Percentiles rank a stretch among this genome's conserved stretches.
Evolutionary conservation across 1,140 invertebrate genomes (phyloP).

Genomic region (Neodiprion lecontei): DNA sequence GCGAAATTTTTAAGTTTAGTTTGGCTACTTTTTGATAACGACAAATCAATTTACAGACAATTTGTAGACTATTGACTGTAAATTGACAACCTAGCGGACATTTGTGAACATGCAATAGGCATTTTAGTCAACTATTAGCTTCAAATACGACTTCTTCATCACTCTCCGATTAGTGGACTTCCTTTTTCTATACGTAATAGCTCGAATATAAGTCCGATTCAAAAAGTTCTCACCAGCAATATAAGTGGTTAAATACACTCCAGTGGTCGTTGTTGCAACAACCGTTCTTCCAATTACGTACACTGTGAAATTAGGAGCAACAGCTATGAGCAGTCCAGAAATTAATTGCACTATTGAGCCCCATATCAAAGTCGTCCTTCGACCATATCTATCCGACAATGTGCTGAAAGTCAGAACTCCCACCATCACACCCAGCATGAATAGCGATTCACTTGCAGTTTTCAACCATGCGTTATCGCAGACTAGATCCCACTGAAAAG

Average conservation of each 20-base stretch:
- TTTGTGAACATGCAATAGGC: not conserved
- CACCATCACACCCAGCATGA: conserved; percentile 83
- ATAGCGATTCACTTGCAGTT: conserved; percentile 78
- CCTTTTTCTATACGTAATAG: not conserved
- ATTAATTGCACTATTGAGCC: conserved; percentile 74
- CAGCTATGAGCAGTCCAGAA: conserved; percentile 68
- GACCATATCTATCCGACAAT: conserved; percentile 80
- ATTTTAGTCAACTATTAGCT: not conserved
- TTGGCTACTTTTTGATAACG: no score
- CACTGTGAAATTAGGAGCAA: conserved; percentile 73
- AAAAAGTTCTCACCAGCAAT: conserved; percentile 70
- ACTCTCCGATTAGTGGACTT: conserved; percentile 9
- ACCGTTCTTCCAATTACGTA: conserved; percentile 73
- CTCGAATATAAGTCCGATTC: not conserved
- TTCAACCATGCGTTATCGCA: conserved; percentile 73
- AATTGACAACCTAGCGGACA: not conserved
- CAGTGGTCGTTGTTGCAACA: conserved; percentile 77
- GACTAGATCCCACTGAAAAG: conserved; percentile 77
- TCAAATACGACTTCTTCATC: conserved; percentile 10
- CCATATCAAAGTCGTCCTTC: conserved; percentile 75
- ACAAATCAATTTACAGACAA: no score
- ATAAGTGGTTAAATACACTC: conserved; percentile 80
- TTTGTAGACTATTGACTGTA: not conserved
- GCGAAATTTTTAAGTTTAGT: no score
- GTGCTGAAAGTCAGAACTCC: conserved; percentile 82